phyloP scores from a whole-genome alignment of 2,888 invertebrate genomes.

The Barypeithes pellucidus region DNA sequence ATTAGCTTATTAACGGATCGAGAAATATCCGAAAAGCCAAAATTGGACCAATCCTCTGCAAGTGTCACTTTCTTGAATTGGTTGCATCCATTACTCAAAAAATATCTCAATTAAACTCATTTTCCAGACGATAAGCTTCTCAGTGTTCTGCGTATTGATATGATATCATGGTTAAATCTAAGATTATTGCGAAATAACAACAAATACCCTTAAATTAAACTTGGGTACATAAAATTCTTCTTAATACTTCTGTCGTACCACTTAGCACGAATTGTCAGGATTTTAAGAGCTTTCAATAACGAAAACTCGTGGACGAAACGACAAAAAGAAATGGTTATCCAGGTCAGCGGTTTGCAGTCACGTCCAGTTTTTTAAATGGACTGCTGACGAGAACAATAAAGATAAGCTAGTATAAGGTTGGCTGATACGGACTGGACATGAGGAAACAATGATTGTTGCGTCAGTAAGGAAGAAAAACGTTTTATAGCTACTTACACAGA shows the following conservation, averaged over 20 bases:
- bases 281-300: constrained; percentile 54
- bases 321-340: constrained; percentile 56
- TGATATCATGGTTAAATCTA: neutral
- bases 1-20: too few species aligned
- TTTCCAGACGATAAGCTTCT: too few species aligned
- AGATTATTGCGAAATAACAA: neutral
- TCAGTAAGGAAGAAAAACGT: too few species aligned
- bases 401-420: constrained; percentile 6
- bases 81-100: too few species aligned
- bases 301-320: constrained; percentile 39
- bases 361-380: constrained; percentile 57
- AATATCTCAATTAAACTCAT: too few species aligned
- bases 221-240: constrained; percentile 54
- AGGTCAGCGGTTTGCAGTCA: constrained; percentile 59
- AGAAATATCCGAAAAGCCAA: too few species aligned
- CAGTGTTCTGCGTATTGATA: too few species aligned
- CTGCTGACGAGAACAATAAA: constrained; percentile 38
- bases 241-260: constrained; percentile 58
- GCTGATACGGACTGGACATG: too few species aligned
- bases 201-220: constrained; percentile 8
- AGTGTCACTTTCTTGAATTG: too few species aligned
- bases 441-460: too few species aligned
- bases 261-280: constrained; percentile 59
- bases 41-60: too few species aligned
- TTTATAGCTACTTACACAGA: too few species aligned